Evolutionary conservation across 1,140 invertebrate species (phyloP), one percentile per base, ranked within the genome.

Genomic region (Stegodyphus mimosarum): DNA sequence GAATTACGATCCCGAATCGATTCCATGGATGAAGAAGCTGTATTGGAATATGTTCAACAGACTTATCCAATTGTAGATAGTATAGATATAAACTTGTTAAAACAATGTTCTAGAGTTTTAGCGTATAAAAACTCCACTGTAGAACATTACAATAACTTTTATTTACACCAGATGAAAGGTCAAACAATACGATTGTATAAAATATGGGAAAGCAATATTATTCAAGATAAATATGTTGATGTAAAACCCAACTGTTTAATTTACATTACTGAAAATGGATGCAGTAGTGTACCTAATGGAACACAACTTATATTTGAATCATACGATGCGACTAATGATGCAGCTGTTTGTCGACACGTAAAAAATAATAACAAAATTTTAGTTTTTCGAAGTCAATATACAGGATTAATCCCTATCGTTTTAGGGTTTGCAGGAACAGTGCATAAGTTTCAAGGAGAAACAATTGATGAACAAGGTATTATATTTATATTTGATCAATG

Each of bases 371-470:
- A 49, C 7, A 53, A 7, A 18, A 53, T 53, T 2, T 11, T 53
- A n/a, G 10, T n/a, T n/a, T 11, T 55, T 5, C 6, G 17, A 0
- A 10, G 72, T 4, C 52, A 74, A 9, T 17, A 15, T 6, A 53
- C 13, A 17, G 72, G 72, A n/a, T 6, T 9, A 6, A n/a, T 74
- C 10, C 72, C 72, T 3, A 55, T 74, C 15, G 9, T 10, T 11
- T 15, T 53, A 17, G 51, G 51, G 6, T 74, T 74, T 74, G 72
- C 72, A 11, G 72, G 72, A 13, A 74, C 72, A 7, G 52, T 74
- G 2, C 72, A 74, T 17, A 74, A 74, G 52, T 74, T 74, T 53
- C 72, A 74, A 74, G 72, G 72, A 2, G 72, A 74, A n/a, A 74
- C 72, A 5, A 52, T 74, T 11, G 72, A 74, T 55, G 50, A 55